Conservation (phyloP, 2,888 invertebrate species). For the Epistrophe grossulariae region DNA sequence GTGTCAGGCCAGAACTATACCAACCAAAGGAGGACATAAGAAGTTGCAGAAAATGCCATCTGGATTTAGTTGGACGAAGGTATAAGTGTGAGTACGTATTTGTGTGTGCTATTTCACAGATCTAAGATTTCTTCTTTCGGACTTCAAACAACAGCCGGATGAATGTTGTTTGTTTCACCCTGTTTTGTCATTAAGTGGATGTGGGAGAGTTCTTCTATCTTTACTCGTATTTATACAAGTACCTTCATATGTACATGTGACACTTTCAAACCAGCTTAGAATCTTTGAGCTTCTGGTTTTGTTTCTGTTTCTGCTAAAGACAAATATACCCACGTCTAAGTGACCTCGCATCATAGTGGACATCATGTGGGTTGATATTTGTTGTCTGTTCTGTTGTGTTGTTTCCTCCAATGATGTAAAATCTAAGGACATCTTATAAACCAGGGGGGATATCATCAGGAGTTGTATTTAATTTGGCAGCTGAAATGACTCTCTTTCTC, state of each 20-base stretch:
- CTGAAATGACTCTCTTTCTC: slow-evolving; percentile 21
- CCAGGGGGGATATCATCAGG: neutral
- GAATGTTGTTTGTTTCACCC: slow-evolving; percentile 9
- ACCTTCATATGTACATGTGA: neutral
- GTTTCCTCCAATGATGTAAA: slow-evolving; percentile 11
- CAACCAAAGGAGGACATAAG: neutral
- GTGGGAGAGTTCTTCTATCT: neutral
- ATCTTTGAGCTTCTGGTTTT: slow-evolving; percentile 25
- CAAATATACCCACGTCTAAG: slow-evolving; percentile 20
- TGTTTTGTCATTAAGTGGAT: slow-evolving; percentile 21
- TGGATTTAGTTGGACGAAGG: neutral
- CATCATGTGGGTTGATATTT: slow-evolving; percentile 33
- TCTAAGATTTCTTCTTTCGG: slow-evolving; percentile 7
- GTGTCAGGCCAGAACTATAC: neutral
- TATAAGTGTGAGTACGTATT: neutral
- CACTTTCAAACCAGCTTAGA: slow-evolving; percentile 25
- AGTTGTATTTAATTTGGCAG: slow-evolving; percentile 56
- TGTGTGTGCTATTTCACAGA: neutral
- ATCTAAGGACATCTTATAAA: slow-evolving; percentile 4
- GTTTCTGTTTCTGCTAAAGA: slow-evolving; percentile 28
- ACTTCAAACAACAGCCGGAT: neutral
- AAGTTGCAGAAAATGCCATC: slow-evolving; percentile 26
- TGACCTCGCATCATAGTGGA: slow-evolving; percentile 24
- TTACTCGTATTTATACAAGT: too few relatives aligned
- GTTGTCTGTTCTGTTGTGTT: slow-evolving; percentile 8